Percentiles rank a stretch among this genome's conserved stretches.
phyloP scores from a whole-genome alignment of 2,888 invertebrate genomes.

The Criorhina ranunculi region DNA sequence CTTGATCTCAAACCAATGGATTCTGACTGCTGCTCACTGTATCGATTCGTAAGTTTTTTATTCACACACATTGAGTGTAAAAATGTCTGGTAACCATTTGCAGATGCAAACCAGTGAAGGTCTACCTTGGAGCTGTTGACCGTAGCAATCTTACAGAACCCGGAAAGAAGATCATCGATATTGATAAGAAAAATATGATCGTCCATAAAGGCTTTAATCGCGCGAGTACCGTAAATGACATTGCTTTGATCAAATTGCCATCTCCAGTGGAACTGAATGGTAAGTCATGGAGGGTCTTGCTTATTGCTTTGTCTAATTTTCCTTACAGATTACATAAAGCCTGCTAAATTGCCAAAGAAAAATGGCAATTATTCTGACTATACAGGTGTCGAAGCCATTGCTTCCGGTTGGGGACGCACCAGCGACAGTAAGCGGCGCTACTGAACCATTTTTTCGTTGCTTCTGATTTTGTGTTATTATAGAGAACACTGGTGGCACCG shows the following conservation, averaged over 20 bases:
- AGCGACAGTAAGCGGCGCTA: conserved; percentile 78
- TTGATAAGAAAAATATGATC: conserved; percentile 78
- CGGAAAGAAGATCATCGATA: conserved; percentile 79
- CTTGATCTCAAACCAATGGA: conserved; percentile 81
- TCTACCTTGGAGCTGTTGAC: conserved; percentile 80
- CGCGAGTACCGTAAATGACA: conserved; percentile 82
- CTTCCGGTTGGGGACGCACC: conserved; percentile 85
- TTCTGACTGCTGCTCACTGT: conserved; percentile 83
- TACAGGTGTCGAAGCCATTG: conserved; percentile 80
- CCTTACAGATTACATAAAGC: conserved; percentile 77
- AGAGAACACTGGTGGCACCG: conserved; percentile 77
- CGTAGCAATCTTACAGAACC: conserved; percentile 78
- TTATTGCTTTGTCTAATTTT: not conserved
- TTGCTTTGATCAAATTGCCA: conserved; percentile 84
- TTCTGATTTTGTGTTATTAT: not conserved
- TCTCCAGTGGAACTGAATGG: conserved; percentile 82
- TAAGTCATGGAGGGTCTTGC: conserved; percentile 68
- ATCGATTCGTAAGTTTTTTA: conserved; percentile 49
- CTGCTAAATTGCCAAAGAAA: conserved; percentile 79
- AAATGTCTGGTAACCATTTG: conserved; percentile 22
- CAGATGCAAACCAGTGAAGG: conserved; percentile 80
- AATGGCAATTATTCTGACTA: conserved; percentile 79
- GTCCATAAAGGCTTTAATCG: conserved; percentile 83
- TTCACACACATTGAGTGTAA: too few relatives aligned
- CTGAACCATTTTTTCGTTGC: not conserved